phyloP scores from a whole-genome alignment of 30 jellyfish, hydroid and myxozoan species.

The Hydractinia symbiolongicarpus region DNA sequence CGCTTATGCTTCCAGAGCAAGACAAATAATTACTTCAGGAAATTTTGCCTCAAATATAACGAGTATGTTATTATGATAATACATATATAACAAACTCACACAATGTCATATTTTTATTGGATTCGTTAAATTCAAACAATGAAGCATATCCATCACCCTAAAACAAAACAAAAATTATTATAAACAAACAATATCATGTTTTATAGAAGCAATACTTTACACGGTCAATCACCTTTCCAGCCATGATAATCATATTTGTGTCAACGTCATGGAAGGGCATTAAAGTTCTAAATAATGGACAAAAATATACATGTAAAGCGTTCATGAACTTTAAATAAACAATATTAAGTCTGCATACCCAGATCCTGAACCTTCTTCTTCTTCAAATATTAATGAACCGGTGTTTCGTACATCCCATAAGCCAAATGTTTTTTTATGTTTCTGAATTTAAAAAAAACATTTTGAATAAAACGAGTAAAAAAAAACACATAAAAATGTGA shows the following conservation, averaged over 20 bases:
- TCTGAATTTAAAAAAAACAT: not conserved
- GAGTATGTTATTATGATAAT: too few species aligned
- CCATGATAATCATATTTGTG: slow-evolving; percentile 75
- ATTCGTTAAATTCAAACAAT: slow-evolving; percentile 49
- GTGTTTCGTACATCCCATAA: slow-evolving; percentile 75
- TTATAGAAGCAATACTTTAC: not conserved
- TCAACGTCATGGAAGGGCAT: slow-evolving; percentile 94
- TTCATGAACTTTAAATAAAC: not conserved
- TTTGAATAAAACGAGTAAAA: not conserved
- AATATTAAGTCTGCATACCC: slow-evolving; percentile 58
- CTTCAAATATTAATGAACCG: slow-evolving; percentile 22
- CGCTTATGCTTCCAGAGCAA: not conserved
- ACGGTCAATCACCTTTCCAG: slow-evolving; percentile 62
- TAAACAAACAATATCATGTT: not conserved
- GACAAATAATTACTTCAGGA: not conserved
- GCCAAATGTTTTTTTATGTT: slow-evolving; percentile 56
- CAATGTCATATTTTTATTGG: slow-evolving; percentile 25
- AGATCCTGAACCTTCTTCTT: slow-evolving; percentile 41
- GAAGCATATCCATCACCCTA: slow-evolving; percentile 57
- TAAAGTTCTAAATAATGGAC: slow-evolving; percentile 36
- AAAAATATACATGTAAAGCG: not conserved
- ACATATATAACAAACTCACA: slow-evolving; percentile 18
- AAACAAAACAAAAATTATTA: slow-evolving; percentile 2
- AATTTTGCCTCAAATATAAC: not conserved
- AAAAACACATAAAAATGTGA: not conserved